Percentiles rank a stretch among this genome's conserved stretches.
These are phyloP conservation scores for Kryphioiulus occultus DNA, from an alignment of 2,888 invertebrate genomes.

Conservation along the genomic window DNA sequence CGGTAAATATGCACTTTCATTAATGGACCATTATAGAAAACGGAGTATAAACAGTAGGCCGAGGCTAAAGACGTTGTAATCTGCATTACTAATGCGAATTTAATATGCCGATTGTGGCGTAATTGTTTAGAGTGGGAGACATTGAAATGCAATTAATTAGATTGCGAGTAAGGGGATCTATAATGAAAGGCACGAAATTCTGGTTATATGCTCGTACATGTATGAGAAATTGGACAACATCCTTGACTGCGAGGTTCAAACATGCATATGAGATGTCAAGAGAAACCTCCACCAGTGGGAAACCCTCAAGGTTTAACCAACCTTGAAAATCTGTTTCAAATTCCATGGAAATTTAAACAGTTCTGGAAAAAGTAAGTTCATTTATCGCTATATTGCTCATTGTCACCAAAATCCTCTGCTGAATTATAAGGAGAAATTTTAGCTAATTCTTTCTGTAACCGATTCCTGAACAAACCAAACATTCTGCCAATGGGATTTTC, in stretches of 20 bases:
- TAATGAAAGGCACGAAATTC: neutral
- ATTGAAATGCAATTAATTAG: neutral
- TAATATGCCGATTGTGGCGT: conserved; percentile 46
- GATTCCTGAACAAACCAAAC: no score
- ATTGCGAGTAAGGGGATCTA: neutral
- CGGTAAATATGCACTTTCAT: neutral
- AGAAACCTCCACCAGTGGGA: no score
- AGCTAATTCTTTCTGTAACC: no score
- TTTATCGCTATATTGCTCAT: no score
- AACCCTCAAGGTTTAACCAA: no score
- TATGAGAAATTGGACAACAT: neutral
- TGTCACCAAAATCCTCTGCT: no score
- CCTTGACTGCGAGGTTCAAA: neutral
- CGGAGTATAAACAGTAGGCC: neutral
- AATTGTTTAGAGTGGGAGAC: conserved; percentile 43
- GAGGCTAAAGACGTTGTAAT: neutral
- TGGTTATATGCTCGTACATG: neutral
- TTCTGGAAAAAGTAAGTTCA: no score
- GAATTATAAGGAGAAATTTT: no score
- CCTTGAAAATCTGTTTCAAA: no score
- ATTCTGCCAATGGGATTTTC: no score
- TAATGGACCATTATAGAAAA: conserved; percentile 12
- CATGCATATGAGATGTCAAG: neutral
- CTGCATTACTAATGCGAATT: conserved; percentile 48
- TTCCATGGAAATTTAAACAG: no score